These are phyloP conservation scores for Thalassoma bifasciatum DNA, from an alignment of 2,113 vertebrate genomes.

Conservation along the genomic window DNA sequence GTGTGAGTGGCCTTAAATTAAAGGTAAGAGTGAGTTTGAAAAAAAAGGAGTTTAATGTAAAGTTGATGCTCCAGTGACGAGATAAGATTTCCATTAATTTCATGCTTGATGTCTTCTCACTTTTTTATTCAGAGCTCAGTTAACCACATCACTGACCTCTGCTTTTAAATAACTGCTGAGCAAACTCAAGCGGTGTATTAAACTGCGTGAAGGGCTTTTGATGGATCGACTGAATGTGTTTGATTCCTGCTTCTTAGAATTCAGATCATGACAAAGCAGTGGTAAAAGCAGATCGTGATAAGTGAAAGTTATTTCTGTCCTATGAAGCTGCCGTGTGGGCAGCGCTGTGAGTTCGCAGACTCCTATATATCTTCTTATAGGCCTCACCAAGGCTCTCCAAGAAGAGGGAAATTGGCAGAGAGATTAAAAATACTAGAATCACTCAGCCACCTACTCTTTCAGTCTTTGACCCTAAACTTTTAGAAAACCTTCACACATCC, in stretches of 20 bases:
- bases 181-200: neutral
- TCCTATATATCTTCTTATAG: slow-evolving; percentile 16
- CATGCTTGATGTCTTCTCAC: slow-evolving; percentile 22
- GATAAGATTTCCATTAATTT: slow-evolving; percentile 34
- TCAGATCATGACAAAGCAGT: neutral
- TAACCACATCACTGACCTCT: neutral
- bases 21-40: neutral
- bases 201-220: neutral
- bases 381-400: neutral
- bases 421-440: slow-evolving; percentile 35
- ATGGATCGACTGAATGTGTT: neutral
- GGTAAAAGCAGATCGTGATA: neutral
- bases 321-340: slow-evolving; percentile 15
- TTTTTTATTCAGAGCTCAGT: slow-evolving; percentile 6
- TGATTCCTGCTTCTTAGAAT: neutral
- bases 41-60: neutral
- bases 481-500: slow-evolving; percentile 30
- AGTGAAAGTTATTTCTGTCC: neutral
- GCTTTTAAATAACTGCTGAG: neutral
- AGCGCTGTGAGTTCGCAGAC: neutral
- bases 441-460: neutral
- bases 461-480: slow-evolving; percentile 9
- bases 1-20: neutral
- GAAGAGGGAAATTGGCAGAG: slow-evolving; percentile 4
- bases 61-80: slow-evolving; percentile 19